Percentiles rank a stretch among this genome's conserved stretches.
These are phyloP conservation scores for Diplodus puntazzo DNA, from an alignment of 2,797 vertebrate genomes.

Conservation along the genomic window DNA sequence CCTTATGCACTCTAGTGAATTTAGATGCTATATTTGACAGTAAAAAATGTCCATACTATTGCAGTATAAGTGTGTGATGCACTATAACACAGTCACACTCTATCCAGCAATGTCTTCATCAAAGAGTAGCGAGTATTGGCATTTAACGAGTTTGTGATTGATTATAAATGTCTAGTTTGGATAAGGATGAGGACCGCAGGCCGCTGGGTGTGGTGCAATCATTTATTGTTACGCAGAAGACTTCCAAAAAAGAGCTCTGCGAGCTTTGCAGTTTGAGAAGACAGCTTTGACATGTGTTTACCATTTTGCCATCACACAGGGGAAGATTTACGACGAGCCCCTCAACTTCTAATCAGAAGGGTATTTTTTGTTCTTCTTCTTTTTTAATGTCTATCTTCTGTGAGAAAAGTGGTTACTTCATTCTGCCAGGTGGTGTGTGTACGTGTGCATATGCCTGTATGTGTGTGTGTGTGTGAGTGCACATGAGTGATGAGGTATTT, in stretches of 20 bases:
- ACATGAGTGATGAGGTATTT: constrained; percentile 80
- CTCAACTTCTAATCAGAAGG: constrained; percentile 78
- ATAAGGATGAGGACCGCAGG: constrained; percentile 33
- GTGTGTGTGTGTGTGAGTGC: constrained; percentile 28
- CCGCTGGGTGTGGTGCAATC: constrained; percentile 58
- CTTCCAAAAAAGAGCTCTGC: constrained; percentile 52
- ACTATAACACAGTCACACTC: neutral
- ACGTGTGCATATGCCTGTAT: constrained; percentile 29
- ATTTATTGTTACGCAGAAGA: constrained; percentile 50
- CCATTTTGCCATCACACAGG: constrained; percentile 74
- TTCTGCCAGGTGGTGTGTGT: constrained; percentile 75
- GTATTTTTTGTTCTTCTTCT: constrained; percentile 66
- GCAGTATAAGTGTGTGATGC: no score
- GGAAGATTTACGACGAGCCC: constrained; percentile 74
- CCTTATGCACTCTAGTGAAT: neutral
- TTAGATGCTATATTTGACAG: constrained; percentile 19
- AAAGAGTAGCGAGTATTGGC: constrained; percentile 28
- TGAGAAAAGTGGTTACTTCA: constrained; percentile 65
- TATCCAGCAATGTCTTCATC: constrained; percentile 23
- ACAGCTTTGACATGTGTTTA: constrained; percentile 78
- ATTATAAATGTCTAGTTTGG: constrained; percentile 51
- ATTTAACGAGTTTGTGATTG: constrained; percentile 52
- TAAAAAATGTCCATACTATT: neutral
- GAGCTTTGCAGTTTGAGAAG: constrained; percentile 58
- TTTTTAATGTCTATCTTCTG: constrained; percentile 72